Conservation (phyloP, 2,113 vertebrate species). For the Prolemur simus region DNA sequence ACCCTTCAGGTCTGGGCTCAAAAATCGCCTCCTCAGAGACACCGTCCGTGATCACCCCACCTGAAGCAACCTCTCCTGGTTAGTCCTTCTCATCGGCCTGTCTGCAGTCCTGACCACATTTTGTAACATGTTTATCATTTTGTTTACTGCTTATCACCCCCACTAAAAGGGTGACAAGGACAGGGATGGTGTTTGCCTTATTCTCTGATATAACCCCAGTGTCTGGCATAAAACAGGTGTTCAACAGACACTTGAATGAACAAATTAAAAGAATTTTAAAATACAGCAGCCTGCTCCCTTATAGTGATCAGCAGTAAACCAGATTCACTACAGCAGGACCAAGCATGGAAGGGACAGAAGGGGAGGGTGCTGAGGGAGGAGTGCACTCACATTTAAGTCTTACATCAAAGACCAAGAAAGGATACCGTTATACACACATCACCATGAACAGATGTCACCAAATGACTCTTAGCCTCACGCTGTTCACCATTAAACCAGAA, state of each 20-base stretch:
- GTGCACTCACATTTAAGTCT: neutral
- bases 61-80: neutral
- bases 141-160: neutral
- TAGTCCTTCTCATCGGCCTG: neutral
- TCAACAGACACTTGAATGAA: neutral
- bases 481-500: neutral
- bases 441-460: neutral
- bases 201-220: neutral
- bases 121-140: neutral
- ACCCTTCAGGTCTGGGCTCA: neutral
- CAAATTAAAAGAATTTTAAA: neutral
- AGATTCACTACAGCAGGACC: neutral
- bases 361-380: neutral
- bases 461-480: neutral
- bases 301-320: neutral
- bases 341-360: neutral
- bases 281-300: neutral
- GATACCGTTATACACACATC: neutral
- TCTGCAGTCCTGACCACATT: neutral
- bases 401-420: slow-evolving; percentile 1
- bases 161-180: neutral
- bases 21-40: neutral
- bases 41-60: neutral
- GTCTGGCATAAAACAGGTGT: neutral
- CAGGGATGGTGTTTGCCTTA: neutral